These are phyloP conservation scores for Macrochelys suwanniensis DNA, from an alignment of 2,797 vertebrate species.

Conservation along the genomic window DNA sequence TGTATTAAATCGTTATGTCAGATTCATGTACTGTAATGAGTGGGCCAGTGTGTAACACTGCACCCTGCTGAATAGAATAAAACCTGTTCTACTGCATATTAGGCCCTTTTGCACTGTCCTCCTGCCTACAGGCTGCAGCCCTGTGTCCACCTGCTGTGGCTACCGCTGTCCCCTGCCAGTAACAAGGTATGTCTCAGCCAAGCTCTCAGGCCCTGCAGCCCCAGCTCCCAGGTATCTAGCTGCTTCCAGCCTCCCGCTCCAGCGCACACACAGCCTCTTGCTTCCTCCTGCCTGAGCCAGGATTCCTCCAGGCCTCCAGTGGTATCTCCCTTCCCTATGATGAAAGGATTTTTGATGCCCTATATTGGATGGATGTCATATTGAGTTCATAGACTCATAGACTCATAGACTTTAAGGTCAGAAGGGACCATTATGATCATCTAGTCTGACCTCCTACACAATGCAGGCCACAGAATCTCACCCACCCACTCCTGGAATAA, in stretches of 20 bases:
- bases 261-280: neutral
- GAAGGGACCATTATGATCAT: no score
- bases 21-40: neutral
- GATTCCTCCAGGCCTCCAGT: neutral
- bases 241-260: neutral
- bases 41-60: neutral
- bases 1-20: neutral
- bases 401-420: no score
- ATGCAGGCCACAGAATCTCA: no score
- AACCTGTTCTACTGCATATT: neutral
- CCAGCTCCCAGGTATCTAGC: neutral
- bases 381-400: no score
- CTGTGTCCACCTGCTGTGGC: neutral
- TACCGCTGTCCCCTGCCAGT: neutral
- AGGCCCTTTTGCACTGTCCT: neutral
- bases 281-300: neutral
- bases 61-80: neutral
- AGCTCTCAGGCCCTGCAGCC: neutral
- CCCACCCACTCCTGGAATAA: no score
- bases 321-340: neutral
- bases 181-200: neutral
- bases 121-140: neutral
- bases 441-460: no score
- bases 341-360: rapidly evolving
- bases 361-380: neutral